Conservation (phyloP, 2,888 invertebrate species). For the Tethea ocularis region DNA sequence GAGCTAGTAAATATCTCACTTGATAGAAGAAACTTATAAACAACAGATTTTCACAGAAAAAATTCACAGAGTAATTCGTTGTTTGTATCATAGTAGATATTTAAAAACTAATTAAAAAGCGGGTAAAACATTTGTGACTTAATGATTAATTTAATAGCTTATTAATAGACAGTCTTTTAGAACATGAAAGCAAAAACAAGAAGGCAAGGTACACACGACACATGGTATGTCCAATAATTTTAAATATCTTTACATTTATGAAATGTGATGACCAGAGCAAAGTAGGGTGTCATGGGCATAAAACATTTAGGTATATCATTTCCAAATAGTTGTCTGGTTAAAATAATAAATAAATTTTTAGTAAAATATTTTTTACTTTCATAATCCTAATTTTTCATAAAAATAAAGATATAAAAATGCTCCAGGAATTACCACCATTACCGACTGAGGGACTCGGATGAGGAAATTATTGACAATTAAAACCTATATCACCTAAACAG, state of each 20-base stretch:
- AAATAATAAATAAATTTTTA: not conserved
- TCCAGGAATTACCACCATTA: constrained; percentile 12
- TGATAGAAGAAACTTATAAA: constrained; percentile 43
- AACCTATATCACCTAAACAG: constrained; percentile 8
- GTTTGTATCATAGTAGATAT: constrained; percentile 61
- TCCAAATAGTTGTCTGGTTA: not conserved
- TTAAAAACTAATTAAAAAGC: constrained; percentile 66
- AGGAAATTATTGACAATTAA: not conserved
- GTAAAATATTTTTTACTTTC: constrained; percentile 1
- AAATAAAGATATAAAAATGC: constrained; percentile 8
- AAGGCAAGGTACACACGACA: constrained; percentile 46
- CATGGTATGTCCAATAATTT: constrained; percentile 12
- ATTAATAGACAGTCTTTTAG: constrained; percentile 82
- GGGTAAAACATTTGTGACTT: constrained; percentile 80
- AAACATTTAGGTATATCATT: not conserved
- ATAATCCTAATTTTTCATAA: not conserved
- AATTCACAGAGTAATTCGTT: constrained; percentile 77
- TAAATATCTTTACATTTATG: constrained; percentile 8
- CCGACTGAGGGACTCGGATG: not conserved
- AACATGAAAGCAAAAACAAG: constrained; percentile 61
- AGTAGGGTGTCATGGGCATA: constrained; percentile 1
- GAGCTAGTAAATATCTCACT: constrained; percentile 41
- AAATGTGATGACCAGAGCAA: constrained; percentile 17
- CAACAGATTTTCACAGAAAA: constrained; percentile 31
- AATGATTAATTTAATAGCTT: constrained; percentile 78